Base-by-base conservation (phyloP, 2,888 invertebrate genomes). In the Pristionchus exspectatus region DNA sequence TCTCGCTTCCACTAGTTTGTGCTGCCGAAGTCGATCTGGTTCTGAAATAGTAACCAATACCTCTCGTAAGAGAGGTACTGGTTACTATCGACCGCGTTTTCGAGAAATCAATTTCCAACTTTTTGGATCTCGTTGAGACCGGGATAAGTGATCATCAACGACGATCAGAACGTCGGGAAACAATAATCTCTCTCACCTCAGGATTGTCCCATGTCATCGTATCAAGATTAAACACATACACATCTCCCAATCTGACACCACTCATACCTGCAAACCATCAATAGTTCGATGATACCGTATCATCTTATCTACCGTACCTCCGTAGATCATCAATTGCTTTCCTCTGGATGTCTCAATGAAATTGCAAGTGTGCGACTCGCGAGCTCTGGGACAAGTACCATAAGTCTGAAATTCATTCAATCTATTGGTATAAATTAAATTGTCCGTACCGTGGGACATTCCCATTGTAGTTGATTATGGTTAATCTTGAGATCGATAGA, bases 291-390 rank as follows among this genome's bases (percentile, higher is more conserved):
- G 24, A 18, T 16, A 44, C 98, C 98, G 21, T 99, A 96, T 59
- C 99, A n/a, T 98, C 98, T 99, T 99, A 99, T 24, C 99, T 99
- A 87, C 99, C 99, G 77, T 50, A 81, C 81, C 81, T 95, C 99
- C 99, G 89, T 99, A 97, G 44, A 99, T 97, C 87, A 93, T 90
- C 10, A 90, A 66, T 16, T 86, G 56, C 14, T 89, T 74, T 0
- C 66, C 86, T 9, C 21, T 56, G 14, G 90, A 85, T 2, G 90
- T 89, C 77, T 94, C 93, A 91, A 97, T 98, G 0, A 98, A 97
- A 7, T 98, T 98, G 63, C 98, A 98, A 63, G 98, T 98, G 95
- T 99, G 99, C 4, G 98, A 98, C 96, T 99, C 99, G 92, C 99
- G 96, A 0, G 98, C 98, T 0, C 98, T 97, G 14, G 98, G 99